Evolutionary conservation across 2,888 invertebrate genomes (phyloP), one percentile per base, ranked within the genome.

Genomic region (Isotomurus palustris): DNA sequence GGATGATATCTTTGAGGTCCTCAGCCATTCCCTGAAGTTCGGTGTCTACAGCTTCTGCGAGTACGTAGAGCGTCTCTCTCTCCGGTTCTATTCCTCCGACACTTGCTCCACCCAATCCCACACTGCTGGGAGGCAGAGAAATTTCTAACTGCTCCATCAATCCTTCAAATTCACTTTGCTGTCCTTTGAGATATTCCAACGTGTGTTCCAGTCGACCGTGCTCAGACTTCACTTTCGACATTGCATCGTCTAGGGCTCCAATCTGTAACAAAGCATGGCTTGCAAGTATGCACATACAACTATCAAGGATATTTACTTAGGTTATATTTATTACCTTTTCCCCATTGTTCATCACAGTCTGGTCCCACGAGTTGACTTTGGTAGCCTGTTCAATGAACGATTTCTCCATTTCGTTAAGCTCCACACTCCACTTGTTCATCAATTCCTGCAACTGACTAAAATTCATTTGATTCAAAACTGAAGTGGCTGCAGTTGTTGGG

Each of bases 311-410:
- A 40, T 17, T 38, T 14, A 19, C 19, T 38, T 14, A 43, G 43
- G 22, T 43, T 22, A 10, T 8, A 19, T 36, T 21, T 8, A 19
- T n/a, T 73, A 86, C 86, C 80, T 93, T 94, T 67, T 94, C 92
- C 21, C 92, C 93, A 74, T 95, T 95, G 24, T 85, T 83, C 55
- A 93, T 88, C 1, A 96, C 80, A 38, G 93, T 78, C 64, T 88
- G 82, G 74, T 97, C 96, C 95, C 96, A 96, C 0, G 91, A 89
- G 76, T 96, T 96, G 56, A 96, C 85, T 76, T 94, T 91, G 3
- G 91, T 89, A 0, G 95, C 95, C 75, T 95, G 95, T 75, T 91
- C 89, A 59, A 91, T 84, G 74, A 95, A 96, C 0, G 87, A 83
- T 74, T 88, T 88, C 74, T 95, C 94, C 73, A 94, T 93, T 67